These are phyloP conservation scores for Apteryx owenii DNA, from an alignment of 2,113 vertebrate species.

Conservation along the genomic window DNA sequence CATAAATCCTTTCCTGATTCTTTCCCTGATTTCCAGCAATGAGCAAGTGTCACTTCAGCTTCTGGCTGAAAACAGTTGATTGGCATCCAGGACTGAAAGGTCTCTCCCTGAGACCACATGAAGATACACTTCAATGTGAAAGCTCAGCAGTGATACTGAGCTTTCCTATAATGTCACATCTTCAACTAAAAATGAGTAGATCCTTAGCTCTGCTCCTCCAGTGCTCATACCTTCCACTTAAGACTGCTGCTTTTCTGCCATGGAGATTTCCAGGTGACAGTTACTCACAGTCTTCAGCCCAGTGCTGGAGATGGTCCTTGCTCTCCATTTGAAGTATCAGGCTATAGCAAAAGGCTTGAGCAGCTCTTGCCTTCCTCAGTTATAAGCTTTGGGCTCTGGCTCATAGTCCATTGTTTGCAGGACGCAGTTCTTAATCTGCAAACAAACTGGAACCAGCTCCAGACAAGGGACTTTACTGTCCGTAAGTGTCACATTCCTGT, in stretches of 20 bases:
- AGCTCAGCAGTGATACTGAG: neutral
- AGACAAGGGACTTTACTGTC: neutral
- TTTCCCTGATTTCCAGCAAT: conserved; percentile 32
- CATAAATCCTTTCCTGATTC: conserved; percentile 15
- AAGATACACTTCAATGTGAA: neutral
- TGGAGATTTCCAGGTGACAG: neutral
- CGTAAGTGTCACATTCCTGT: no score
- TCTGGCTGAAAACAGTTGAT: conserved; percentile 35
- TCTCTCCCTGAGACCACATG: neutral
- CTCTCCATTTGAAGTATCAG: neutral
- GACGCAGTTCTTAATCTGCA: neutral
- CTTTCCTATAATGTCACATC: neutral
- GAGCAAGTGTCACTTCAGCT: conserved; percentile 45
- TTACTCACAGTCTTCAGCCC: neutral
- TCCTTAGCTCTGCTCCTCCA: neutral
- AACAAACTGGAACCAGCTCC: neutral
- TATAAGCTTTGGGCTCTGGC: neutral
- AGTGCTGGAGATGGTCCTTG: neutral
- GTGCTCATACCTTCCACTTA: conserved; percentile 3
- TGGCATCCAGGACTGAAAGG: conserved; percentile 32
- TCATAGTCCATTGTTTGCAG: neutral
- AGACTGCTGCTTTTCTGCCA: neutral
- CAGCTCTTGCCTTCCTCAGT: neutral
- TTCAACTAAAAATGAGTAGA: conserved; percentile 13
- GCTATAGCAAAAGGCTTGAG: neutral